Evolutionary conservation across 2,113 vertebrate genomes (phyloP).

Genomic region (Cephalopholis sonnerati): DNA sequence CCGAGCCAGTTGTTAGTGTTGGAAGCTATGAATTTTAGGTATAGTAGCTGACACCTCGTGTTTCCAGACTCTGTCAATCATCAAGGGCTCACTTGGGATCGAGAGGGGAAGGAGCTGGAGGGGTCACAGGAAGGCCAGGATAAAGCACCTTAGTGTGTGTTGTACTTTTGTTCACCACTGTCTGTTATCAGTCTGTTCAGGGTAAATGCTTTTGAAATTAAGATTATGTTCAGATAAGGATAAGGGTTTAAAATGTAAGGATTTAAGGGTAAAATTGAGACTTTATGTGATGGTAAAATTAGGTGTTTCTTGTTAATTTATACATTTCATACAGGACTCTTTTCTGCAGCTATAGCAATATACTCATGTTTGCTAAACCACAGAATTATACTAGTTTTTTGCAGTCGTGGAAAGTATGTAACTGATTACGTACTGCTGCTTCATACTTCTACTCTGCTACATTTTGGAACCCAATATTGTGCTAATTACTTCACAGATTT

Average conservation of each 20-base stretch:
- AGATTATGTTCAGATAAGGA: background rate
- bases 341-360: background rate
- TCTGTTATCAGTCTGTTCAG: background rate
- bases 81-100: slow-evolving; percentile 24
- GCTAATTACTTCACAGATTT: too few species aligned
- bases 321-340: background rate
- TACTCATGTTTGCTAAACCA: background rate
- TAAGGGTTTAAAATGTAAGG: background rate
- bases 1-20: slow-evolving; percentile 75
- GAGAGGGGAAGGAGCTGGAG: background rate
- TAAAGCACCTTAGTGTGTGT: background rate
- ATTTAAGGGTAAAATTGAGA: background rate
- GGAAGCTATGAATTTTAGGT: slow-evolving; percentile 79
- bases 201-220: background rate
- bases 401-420: background rate
- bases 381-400: background rate
- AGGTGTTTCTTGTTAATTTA: background rate
- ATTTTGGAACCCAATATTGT: too few species aligned
- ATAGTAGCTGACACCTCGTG: slow-evolving; percentile 60
- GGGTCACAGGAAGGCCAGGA: slow-evolving; percentile 4
- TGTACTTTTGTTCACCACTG: background rate
- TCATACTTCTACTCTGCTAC: too few species aligned
- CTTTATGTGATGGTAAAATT: too few species aligned
- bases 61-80: slow-evolving; percentile 73
- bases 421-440: too few species aligned